Base-by-base conservation (phyloP, 2,113 vertebrate species). In the Semicossyphus pulcher region DNA sequence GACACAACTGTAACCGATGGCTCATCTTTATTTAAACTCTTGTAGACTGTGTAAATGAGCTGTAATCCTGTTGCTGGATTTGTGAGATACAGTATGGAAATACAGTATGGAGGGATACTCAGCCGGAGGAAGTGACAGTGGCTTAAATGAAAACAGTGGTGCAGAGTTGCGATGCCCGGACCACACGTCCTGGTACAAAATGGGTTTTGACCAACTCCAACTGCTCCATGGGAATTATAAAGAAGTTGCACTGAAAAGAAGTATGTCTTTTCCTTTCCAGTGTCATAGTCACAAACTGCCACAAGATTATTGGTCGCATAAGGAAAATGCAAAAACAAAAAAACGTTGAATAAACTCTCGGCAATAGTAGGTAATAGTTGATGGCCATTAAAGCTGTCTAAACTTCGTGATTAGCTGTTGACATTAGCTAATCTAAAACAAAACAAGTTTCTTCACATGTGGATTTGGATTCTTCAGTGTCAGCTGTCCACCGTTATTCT, bases 1-100 rank as follows among this genome's bases (percentile, higher is more conserved):
- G 64, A 89, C 76, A 42, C 61, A 65, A 44, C 63, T 77, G 52
- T 84, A 77, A 67, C 39, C 8, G 29, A 57, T 45, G 69, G 72
- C 74, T 84, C 41, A n/a, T 77, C 79, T 75, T 65, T 4, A 51
- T 51, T 26, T 51, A 61, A 45, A 59, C 1, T 28, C n/a, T 70
- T 66, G 48, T 80, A 48, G 66, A 48, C 62, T 59, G 25, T 53
- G 31, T 62, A 23, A 80, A 77, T 68, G 61, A 67, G 41, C 59
- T 86, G 58, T 68, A 88, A 89, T 90, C 88, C 52, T 81, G 21
- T 86, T 92, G 90, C 89, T 92, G 91, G 90, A 93, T 80, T 80
- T 78, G 20, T 60, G 58, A 76, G 39, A 42, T 21, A 25, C 62
- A 28, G 26, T 21, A 23, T 31, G 56, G 68, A 65, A 52, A 64